A percentile compares a stretch with the other conserved stretches of the same genome.
phyloP scores from a whole-genome alignment of 2,888 invertebrate species.

The Cephus runcator region DNA sequence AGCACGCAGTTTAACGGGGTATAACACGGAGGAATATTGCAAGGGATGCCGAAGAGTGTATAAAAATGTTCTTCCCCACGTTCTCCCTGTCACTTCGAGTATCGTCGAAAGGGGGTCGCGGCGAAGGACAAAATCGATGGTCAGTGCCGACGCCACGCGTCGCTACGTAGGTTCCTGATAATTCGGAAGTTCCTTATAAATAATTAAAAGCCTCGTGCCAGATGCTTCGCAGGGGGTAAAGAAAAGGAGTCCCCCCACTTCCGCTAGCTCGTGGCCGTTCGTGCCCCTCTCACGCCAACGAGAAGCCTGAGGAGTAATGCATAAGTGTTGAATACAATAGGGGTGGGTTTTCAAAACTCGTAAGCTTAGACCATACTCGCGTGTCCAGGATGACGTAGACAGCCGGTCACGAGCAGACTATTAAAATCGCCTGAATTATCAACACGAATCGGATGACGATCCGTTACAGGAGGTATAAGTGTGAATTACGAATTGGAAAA shows the following conservation, averaged over 20 bases:
- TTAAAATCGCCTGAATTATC: neutral
- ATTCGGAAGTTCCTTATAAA: constrained; percentile 37
- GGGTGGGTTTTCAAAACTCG: neutral
- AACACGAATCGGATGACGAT: neutral
- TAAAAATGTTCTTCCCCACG: neutral
- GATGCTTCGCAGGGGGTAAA: constrained; percentile 26
- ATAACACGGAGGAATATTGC: neutral
- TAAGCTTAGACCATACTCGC: neutral
- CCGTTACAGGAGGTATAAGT: neutral
- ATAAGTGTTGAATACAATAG: neutral
- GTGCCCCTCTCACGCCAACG: neutral
- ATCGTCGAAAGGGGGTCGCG: neutral
- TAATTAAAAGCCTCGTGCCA: constrained; percentile 40
- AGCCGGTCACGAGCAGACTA: neutral
- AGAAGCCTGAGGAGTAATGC: neutral
- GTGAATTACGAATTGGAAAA: too few relatives aligned
- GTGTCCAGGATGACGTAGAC: neutral
- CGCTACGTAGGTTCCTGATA: constrained; percentile 15
- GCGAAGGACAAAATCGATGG: neutral
- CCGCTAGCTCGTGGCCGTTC: neutral
- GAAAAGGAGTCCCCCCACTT: neutral
- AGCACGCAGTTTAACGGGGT: neutral
- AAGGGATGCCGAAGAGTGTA: neutral
- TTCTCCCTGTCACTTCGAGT: neutral
- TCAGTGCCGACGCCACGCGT: constrained; percentile 20